phyloP scores from a whole-genome alignment of 2,113 vertebrate species.

The Tragelaphus buxtoni region DNA sequence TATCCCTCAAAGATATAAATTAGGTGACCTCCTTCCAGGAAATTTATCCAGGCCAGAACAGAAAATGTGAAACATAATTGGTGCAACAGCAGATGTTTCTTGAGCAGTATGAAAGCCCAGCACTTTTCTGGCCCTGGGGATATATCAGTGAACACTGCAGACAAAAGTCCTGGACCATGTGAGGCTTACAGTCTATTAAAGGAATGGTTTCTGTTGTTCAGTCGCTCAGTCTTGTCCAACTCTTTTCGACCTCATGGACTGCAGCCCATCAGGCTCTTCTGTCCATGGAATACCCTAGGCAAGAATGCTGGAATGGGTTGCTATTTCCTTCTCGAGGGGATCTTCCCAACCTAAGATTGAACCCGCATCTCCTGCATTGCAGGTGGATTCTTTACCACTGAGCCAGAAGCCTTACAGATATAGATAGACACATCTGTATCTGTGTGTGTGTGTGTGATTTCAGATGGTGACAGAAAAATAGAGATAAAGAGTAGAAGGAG shows the following conservation, averaged over 20 bases:
- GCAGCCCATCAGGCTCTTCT: neutral
- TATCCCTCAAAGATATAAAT: neutral
- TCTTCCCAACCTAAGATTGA: neutral
- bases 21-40: neutral
- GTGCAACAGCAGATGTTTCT: neutral
- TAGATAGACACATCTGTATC: rapidly evolving
- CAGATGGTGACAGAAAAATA: neutral
- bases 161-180: neutral
- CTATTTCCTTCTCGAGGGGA: neutral
- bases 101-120: neutral
- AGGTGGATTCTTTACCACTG: neutral
- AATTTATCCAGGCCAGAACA: neutral
- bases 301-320: neutral
- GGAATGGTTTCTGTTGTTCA: neutral
- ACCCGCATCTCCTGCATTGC: neutral
- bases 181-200: neutral
- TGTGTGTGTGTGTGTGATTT: neutral
- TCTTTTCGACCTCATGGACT: neutral
- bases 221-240: rapidly evolving
- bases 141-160: neutral
- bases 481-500: neutral
- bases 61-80: neutral
- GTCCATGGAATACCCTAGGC: neutral
- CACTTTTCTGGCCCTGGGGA: neutral
- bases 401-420: neutral